Base-by-base conservation (phyloP, 2,113 vertebrate species). In the Lophochroa leadbeateri region DNA sequence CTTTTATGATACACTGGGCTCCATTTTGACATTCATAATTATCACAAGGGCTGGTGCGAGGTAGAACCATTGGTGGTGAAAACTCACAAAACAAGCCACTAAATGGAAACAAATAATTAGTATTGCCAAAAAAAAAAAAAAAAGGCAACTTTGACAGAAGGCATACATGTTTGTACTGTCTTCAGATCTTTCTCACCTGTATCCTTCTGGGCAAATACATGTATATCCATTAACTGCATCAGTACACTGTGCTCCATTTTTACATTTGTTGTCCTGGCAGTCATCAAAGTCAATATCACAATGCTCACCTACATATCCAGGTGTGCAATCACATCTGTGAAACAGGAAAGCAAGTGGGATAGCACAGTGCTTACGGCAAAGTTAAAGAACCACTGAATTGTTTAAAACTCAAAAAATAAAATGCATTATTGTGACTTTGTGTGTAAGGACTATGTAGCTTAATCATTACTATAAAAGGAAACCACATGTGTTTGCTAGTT, bases 11-110 rank as follows among this genome's bases (percentile, higher is more conserved):
- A 76, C 99, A 99, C 92, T 99, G 98, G 7, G 99, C 99, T 79
- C 98, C 99, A 9, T 99, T 99, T 87, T 99, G 98, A 94, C 99
- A 99, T 69, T 99, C 99, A 29, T 99, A 98, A 94, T 99, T 98
- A 97, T 99, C 99, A 79, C 99, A 99, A 13, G 99, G 99, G 86
- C 99, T 99, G 88, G 99, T 99, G 53, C 99, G 98, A 20, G 99
- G 99, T 44, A 99, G 98, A 77, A 99, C 99, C 99, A 99, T 99
- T 13, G 99, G 99, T 0, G 99, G 99, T n/a, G 99, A 97, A 95
- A 99, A 99, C 93, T 99, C 99, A 76, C 99, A 99, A 97, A 99
- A 99, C 82, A 99, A 97, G 49, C 99, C 99, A 27, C 99, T 99
- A 92, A 25, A 86, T 37, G 47, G 15, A 94, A 92, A 86, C 1